phyloP scores from a whole-genome alignment of 2,113 vertebrate species.

The Lagenorhynchus albirostris region DNA sequence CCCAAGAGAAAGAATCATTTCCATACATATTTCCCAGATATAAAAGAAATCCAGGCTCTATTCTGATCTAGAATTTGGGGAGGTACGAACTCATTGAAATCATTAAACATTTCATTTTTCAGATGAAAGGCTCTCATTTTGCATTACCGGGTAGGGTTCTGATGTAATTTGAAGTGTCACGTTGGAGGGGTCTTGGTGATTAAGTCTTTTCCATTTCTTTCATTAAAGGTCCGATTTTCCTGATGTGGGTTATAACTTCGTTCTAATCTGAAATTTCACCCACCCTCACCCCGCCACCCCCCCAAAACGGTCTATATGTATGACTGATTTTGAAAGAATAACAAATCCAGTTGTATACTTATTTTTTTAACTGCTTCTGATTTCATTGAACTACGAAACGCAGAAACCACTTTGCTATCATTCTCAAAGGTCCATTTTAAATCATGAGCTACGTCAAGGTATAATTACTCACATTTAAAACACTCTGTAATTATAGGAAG shows the following conservation, averaged over 20 bases:
- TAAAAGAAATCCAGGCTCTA: not conserved
- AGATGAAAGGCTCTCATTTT: conserved; percentile 49
- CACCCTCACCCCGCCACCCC: not conserved
- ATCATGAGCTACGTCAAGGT: conserved; percentile 61
- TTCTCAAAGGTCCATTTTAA: conserved; percentile 62
- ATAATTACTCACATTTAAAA: conserved; percentile 72
- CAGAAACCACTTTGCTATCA: conserved; percentile 56
- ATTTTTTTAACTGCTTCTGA: conserved; percentile 68
- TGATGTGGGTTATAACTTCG: conserved; percentile 58
- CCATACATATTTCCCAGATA: conserved; percentile 29
- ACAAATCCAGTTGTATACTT: conserved; percentile 58
- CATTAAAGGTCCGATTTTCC: conserved; percentile 66
- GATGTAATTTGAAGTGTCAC: conserved; percentile 67
- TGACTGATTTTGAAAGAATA: conserved; percentile 59
- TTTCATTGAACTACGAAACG: conserved; percentile 56
- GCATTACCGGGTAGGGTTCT: not conserved
- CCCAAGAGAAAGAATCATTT: not conserved
- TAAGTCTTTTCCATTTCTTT: conserved; percentile 62
- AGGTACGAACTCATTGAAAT: conserved; percentile 27
- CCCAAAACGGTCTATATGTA: not conserved
- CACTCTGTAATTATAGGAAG: conserved; percentile 68
- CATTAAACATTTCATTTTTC: conserved; percentile 66
- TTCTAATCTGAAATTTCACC: conserved; percentile 67
- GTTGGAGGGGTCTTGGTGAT: conserved; percentile 55
- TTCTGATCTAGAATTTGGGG: conserved; percentile 5